Conservation (phyloP, 2,797 vertebrate species). For the Aerospiza tachiro region DNA sequence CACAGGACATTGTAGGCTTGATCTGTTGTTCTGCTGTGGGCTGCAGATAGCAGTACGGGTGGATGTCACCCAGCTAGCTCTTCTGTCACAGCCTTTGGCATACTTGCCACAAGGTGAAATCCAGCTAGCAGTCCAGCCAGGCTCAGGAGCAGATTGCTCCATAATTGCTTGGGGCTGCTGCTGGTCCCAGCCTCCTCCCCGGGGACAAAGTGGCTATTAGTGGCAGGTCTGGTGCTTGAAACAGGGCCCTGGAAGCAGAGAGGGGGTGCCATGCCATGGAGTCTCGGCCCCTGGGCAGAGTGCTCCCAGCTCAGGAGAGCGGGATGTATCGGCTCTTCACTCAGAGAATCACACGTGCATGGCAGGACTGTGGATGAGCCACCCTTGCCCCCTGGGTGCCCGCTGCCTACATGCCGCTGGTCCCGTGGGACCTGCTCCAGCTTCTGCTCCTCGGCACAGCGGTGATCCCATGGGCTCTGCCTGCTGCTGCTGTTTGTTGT, state of each 20-base stretch:
- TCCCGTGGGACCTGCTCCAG: background rate
- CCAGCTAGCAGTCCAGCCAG: background rate
- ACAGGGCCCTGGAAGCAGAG: background rate
- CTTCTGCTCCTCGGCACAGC: background rate
- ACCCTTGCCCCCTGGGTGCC: background rate
- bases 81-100: background rate
- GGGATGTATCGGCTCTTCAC: background rate
- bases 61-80: background rate
- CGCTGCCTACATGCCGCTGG: fast-evolving
- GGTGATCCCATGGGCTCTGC: background rate
- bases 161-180: background rate
- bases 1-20: fast-evolving
- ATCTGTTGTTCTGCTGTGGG: background rate
- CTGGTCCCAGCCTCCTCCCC: background rate
- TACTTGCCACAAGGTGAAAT: background rate
- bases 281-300: background rate
- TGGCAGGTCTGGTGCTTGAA: background rate
- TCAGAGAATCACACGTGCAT: fast-evolving
- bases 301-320: background rate
- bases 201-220: background rate
- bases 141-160: background rate
- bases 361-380: background rate
- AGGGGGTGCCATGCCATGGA: background rate
- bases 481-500: background rate
- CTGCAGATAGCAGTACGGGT: background rate